Evolutionary conservation across 2,797 vertebrate species (phyloP).

Genomic region (Oreonectes daqikongensis): DNA sequence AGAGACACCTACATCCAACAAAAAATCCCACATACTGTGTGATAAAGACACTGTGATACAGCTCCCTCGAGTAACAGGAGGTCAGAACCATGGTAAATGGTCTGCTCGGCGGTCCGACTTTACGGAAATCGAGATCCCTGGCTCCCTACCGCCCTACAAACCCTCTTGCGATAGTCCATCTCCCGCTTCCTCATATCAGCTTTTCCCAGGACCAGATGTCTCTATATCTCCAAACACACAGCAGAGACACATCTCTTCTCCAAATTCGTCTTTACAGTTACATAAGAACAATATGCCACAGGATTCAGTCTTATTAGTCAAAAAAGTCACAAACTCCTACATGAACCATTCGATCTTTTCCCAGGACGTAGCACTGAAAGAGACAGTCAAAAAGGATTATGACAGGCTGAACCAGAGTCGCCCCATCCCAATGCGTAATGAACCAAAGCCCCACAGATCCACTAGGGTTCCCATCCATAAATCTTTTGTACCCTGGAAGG

Average conservation of each 20-base stretch:
- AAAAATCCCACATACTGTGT: slow-evolving; percentile 73
- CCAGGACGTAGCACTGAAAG: slow-evolving; percentile 59
- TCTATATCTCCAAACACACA: slow-evolving; percentile 58
- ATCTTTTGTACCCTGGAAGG: slow-evolving; percentile 67
- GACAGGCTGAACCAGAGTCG: slow-evolving; percentile 64
- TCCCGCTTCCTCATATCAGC: slow-evolving; percentile 77
- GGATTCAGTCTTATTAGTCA: slow-evolving; percentile 65
- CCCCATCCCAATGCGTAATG: slow-evolving; percentile 44
- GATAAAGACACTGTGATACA: slow-evolving; percentile 74
- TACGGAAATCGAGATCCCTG: slow-evolving; percentile 83
- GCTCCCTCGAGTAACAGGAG: slow-evolving; percentile 78
- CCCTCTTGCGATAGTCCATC: slow-evolving; percentile 65
- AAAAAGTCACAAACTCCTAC: slow-evolving; percentile 70
- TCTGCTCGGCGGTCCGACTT: slow-evolving; percentile 76
- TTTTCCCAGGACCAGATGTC: slow-evolving; percentile 74
- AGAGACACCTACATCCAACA: slow-evolving; percentile 62
- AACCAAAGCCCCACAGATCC: slow-evolving; percentile 65
- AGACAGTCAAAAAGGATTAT: slow-evolving; percentile 62
- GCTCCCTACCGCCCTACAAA: slow-evolving; percentile 67
- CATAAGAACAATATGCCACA: slow-evolving; percentile 60
- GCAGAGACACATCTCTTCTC: slow-evolving; percentile 57
- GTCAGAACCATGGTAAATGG: slow-evolving; percentile 65
- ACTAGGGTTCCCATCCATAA: slow-evolving; percentile 57
- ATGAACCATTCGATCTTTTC: slow-evolving; percentile 71
- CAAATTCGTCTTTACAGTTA: slow-evolving; percentile 65